A percentile compares a stretch with the other conserved stretches of the same genome.
Evolutionary conservation across 2,888 invertebrate species (phyloP).

Genomic region (Beris morrisii): DNA sequence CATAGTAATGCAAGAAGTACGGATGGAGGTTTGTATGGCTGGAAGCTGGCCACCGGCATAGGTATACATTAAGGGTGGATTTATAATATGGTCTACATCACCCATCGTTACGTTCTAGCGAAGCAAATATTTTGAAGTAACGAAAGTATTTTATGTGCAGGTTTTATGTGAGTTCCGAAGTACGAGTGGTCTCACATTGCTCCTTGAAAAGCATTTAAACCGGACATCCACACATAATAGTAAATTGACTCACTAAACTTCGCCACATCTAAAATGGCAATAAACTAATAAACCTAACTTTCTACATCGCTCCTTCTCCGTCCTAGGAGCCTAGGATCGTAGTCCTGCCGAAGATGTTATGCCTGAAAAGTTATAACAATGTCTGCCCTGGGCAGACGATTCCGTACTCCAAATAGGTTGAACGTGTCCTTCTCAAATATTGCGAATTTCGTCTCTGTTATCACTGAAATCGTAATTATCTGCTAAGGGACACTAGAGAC

Average conservation of each 20-base stretch:
- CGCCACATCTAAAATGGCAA: background rate
- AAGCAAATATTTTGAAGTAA: slow-evolving; percentile 21
- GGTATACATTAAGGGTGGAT: too few relatives aligned
- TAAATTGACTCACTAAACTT: slow-evolving; percentile 27
- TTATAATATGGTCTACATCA: too few relatives aligned
- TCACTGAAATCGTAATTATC: slow-evolving; percentile 28
- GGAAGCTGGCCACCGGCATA: too few relatives aligned
- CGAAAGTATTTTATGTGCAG: slow-evolving; percentile 25
- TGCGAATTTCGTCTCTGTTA: slow-evolving; percentile 22
- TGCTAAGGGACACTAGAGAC: slow-evolving; percentile 17
- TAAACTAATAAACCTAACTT: too few relatives aligned
- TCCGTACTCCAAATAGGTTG: slow-evolving; percentile 14
- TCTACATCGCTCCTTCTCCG: background rate
- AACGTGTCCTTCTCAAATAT: slow-evolving; percentile 8
- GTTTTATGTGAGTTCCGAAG: slow-evolving; percentile 29
- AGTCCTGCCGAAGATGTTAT: slow-evolving; percentile 11
- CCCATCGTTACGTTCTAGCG: background rate
- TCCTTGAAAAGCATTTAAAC: slow-evolving; percentile 28
- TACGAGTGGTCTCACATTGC: slow-evolving; percentile 31
- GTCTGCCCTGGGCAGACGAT: slow-evolving; percentile 13
- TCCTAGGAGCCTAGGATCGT: background rate
- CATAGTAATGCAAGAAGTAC: slow-evolving; percentile 8
- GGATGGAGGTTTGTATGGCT: too few relatives aligned
- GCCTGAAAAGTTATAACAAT: slow-evolving; percentile 20
- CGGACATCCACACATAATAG: slow-evolving; percentile 20